Evolutionary conservation across 2,888 invertebrate species (phyloP).

Genomic region (Blastobasis lacticolella): DNA sequence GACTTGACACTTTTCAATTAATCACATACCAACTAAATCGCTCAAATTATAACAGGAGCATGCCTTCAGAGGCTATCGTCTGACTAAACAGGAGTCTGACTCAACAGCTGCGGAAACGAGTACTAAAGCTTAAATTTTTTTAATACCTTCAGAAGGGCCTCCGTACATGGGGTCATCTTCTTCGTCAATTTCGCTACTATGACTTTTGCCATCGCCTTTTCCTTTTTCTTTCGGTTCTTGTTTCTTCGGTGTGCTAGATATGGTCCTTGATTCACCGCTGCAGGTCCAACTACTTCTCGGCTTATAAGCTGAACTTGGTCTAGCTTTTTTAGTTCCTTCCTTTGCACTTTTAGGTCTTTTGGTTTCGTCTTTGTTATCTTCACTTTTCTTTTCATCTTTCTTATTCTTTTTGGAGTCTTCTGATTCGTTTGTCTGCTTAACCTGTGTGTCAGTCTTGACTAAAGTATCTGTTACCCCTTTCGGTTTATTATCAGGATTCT

Average conservation of each 20-base stretch:
- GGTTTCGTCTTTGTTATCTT: background rate
- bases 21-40: no score
- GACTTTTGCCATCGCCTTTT: background rate
- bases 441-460: constrained; percentile 20
- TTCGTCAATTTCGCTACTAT: background rate
- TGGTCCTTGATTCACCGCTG: background rate
- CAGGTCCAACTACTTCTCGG: background rate
- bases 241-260: constrained; percentile 9
- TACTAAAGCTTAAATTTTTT: no score
- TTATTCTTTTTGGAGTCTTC: constrained; percentile 1
- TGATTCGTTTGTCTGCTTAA: constrained; percentile 15
- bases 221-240: background rate
- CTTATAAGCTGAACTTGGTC: constrained; percentile 4
- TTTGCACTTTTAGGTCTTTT: constrained; percentile 3
- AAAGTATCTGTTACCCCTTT: no score
- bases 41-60: no score
- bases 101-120: no score
- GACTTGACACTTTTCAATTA: no score
- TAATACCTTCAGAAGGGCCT: background rate
- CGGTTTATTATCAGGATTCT: no score
- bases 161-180: background rate
- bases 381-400: constrained; percentile 4
- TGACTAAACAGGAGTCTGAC: no score
- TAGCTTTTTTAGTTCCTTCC: background rate
- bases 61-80: no score